Conservation (phyloP, 1,140 invertebrate species). For the Achroia grisella region DNA sequence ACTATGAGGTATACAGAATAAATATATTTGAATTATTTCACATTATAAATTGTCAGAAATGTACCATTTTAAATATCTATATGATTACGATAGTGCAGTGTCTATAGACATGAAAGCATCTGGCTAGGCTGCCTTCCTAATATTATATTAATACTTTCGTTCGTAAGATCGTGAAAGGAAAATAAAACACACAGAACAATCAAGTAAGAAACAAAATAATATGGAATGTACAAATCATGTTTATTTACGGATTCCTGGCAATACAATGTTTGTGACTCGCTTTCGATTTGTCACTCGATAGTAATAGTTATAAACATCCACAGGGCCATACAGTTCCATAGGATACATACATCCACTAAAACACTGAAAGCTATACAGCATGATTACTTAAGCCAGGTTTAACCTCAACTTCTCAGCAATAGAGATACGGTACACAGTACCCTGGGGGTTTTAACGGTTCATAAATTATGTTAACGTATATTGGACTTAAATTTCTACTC, state of each 20-base stretch:
- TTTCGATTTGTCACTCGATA: constrained; percentile 41
- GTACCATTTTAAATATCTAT: constrained; percentile 29
- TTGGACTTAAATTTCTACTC: constrained; percentile 74
- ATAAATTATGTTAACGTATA: constrained; percentile 68
- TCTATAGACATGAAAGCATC: constrained; percentile 52
- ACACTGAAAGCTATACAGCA: constrained; percentile 70
- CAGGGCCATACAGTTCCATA: constrained; percentile 43
- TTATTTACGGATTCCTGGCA: constrained; percentile 74
- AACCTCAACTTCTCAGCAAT: constrained; percentile 49
- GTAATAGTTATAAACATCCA: constrained; percentile 18
- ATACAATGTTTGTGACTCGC: constrained; percentile 71
- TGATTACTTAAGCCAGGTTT: constrained; percentile 55
- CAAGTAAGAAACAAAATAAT: constrained; percentile 76
- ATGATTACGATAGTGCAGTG: constrained; percentile 42
- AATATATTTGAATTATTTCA: constrained; percentile 68
- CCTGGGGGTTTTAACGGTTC: constrained; percentile 49
- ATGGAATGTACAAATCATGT: constrained; percentile 81
- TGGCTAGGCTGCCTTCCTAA: constrained; percentile 38
- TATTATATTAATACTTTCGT: constrained; percentile 39
- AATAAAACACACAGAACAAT: constrained; percentile 68
- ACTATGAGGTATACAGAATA: constrained; percentile 72
- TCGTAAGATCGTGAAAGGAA: constrained; percentile 55
- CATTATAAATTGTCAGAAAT: constrained; percentile 61
- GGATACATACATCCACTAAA: constrained; percentile 66
- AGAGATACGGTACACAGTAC: constrained; percentile 61